These are phyloP conservation scores for Catalaphyllia jardinei DNA, from an alignment of 64 coral and sea anemone genomes.

Conservation along the genomic window DNA sequence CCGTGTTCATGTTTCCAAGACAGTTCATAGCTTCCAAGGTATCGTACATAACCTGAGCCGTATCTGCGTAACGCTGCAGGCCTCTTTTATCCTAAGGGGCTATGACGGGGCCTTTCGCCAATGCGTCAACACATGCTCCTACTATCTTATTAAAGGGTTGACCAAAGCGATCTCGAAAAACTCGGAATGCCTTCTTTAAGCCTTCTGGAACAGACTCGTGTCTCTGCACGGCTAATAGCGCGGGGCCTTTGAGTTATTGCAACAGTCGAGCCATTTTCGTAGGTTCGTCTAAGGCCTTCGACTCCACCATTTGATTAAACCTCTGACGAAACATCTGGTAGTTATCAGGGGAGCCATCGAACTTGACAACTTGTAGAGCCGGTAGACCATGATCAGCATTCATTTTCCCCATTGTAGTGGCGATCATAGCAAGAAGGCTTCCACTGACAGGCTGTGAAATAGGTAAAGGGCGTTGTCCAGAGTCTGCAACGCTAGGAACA, in stretches of 20 bases:
- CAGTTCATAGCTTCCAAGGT: constrained; percentile 10
- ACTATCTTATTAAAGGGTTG: constrained; percentile 13
- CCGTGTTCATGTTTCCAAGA: constrained; percentile 45
- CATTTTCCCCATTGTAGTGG: constrained; percentile 1
- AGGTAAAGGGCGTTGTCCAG: too few species aligned
- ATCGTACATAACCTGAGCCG: constrained; percentile 26
- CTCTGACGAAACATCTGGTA: neutral
- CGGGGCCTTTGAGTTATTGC: constrained; percentile 8
- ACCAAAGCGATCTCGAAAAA: constrained; percentile 4
- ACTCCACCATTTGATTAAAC: neutral
- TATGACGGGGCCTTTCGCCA: constrained; percentile 39
- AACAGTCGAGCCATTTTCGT: constrained; percentile 21
- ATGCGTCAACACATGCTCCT: constrained; percentile 10
- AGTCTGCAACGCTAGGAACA: neutral
- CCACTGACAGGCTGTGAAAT: too few species aligned
- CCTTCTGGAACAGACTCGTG: neutral
- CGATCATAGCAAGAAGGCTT: too few species aligned
- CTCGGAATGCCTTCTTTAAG: too few species aligned
- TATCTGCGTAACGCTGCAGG: constrained; percentile 32
- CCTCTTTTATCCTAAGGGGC: constrained; percentile 12
- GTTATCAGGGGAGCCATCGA: constrained; percentile 32
- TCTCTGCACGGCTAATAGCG: neutral
- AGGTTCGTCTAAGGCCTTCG: constrained; percentile 1
- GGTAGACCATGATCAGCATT: constrained; percentile 4
- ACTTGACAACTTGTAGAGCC: constrained; percentile 6